These are phyloP conservation scores for Trichomycterus rosablanca DNA, from an alignment of 2,113 vertebrate species.

Conservation along the genomic window DNA sequence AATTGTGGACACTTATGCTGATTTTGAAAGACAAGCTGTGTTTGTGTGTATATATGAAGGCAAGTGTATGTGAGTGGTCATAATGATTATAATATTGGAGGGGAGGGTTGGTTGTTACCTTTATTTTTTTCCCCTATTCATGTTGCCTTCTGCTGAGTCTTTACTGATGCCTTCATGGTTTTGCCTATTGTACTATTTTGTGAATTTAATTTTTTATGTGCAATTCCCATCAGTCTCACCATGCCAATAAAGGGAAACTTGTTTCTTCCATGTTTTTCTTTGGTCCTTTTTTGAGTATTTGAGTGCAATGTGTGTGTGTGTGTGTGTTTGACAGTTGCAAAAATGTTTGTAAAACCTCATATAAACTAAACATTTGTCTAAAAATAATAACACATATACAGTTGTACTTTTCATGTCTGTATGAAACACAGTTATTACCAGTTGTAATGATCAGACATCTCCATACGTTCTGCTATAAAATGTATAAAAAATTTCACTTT, in stretches of 20 bases:
- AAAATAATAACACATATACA: no score
- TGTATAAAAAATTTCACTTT: no score
- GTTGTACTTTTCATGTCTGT: no score
- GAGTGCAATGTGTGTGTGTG: no score
- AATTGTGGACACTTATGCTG: slow-evolving; percentile 78
- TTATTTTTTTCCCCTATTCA: slow-evolving; percentile 72
- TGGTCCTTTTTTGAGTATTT: slow-evolving; percentile 11
- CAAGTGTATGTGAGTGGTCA: slow-evolving; percentile 37
- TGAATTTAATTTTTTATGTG: slow-evolving; percentile 92
- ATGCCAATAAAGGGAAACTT: slow-evolving; percentile 99
- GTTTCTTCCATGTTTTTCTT: slow-evolving; percentile 64
- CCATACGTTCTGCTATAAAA: no score
- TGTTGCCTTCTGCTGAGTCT: slow-evolving; percentile 86
- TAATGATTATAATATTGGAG: slow-evolving; percentile 7
- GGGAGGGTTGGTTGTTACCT: slow-evolving; percentile 61
- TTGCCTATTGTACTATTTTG: slow-evolving; percentile 93
- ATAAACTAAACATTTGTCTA: no score
- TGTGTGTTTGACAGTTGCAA: not conserved
- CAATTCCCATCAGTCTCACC: slow-evolving; percentile 96
- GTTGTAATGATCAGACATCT: no score
- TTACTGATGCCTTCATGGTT: slow-evolving; percentile 95
- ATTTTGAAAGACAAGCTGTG: slow-evolving; percentile 79
- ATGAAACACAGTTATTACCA: no score
- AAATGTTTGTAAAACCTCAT: not conserved
- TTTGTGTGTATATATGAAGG: slow-evolving; percentile 36